Percentiles rank a stretch among this genome's conserved stretches.
These are phyloP conservation scores for Oreochromis niloticus DNA, from an alignment of 2,113 vertebrate genomes.

Conservation along the genomic window DNA sequence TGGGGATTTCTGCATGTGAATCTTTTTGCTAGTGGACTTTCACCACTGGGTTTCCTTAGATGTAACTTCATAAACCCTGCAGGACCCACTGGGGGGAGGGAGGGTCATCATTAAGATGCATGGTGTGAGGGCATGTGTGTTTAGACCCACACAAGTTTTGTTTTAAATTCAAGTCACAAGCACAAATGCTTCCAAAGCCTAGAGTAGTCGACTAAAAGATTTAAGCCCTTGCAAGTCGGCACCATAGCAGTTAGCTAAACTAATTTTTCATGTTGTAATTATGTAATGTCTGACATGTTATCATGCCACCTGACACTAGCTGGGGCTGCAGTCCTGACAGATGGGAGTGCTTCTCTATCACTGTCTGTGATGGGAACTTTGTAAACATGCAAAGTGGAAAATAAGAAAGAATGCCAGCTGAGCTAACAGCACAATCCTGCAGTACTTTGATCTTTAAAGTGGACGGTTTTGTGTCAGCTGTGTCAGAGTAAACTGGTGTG, in stretches of 20 bases:
- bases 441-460: neutral
- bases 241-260: neutral
- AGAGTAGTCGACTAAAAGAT: neutral
- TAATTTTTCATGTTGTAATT: neutral
- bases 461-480: neutral
- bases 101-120: conserved; percentile 34
- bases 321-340: neutral
- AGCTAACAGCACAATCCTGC: neutral
- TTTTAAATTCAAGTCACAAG: conserved; percentile 27
- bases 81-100: neutral
- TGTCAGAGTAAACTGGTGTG: neutral
- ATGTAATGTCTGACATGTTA: neutral
- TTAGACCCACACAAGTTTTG: neutral
- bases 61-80: conserved; percentile 23
- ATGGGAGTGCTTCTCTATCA: neutral
- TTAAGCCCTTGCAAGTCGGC: neutral
- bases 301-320: neutral
- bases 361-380: neutral
- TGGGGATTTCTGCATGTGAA: neutral
- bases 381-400: neutral
- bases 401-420: neutral
- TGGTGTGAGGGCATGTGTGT: neutral
- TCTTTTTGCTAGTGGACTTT: neutral
- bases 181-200: conserved; percentile 9
- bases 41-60: neutral